A percentile compares a stretch with the other conserved stretches of the same genome.
Evolutionary conservation across 2,888 invertebrate species (phyloP).

Genomic region (Nowickia ferox): DNA sequence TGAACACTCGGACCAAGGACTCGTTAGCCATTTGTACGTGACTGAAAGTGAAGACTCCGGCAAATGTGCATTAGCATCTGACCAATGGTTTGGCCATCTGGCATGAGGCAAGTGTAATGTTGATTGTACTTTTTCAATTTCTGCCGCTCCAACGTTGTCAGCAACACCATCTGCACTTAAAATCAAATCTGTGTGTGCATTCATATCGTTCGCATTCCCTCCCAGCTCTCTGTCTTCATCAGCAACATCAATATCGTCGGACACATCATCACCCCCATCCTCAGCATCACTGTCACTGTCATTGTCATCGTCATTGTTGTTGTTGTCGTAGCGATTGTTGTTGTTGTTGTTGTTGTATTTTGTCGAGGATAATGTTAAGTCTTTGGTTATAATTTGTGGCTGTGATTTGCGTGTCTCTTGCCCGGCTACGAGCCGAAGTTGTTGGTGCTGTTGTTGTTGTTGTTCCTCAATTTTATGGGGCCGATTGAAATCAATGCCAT

Average conservation of each 20-base stretch:
- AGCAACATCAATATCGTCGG: conserved; percentile 25
- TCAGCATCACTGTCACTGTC: not conserved
- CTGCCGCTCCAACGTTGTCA: conserved; percentile 25
- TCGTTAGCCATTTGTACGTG: conserved; percentile 91
- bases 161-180: conserved; percentile 47
- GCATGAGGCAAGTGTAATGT: conserved; percentile 78
- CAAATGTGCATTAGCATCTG: conserved; percentile 69
- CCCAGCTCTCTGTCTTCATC: conserved; percentile 18
- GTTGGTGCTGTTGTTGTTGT: conserved; percentile 4
- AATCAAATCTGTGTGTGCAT: conserved; percentile 37
- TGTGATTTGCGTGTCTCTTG: conserved; percentile 52
- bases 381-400: conserved; percentile 75
- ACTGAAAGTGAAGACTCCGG: conserved; percentile 76
- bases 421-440: not conserved
- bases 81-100: conserved; percentile 77
- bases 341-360: conserved; percentile 48
- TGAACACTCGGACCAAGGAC: conserved; percentile 94
- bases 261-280: conserved; percentile 1
- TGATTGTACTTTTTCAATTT: conserved; percentile 40
- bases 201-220: conserved; percentile 61
- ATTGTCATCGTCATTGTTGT: conserved; percentile 25
- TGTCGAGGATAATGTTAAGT: conserved; percentile 66
- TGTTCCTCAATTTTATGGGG: conserved; percentile 53
- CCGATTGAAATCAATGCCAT: conserved; percentile 82
- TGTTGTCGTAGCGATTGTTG: conserved; percentile 20